phyloP scores from a whole-genome alignment of 2,888 invertebrate species.

The Caradrina kadenii region DNA sequence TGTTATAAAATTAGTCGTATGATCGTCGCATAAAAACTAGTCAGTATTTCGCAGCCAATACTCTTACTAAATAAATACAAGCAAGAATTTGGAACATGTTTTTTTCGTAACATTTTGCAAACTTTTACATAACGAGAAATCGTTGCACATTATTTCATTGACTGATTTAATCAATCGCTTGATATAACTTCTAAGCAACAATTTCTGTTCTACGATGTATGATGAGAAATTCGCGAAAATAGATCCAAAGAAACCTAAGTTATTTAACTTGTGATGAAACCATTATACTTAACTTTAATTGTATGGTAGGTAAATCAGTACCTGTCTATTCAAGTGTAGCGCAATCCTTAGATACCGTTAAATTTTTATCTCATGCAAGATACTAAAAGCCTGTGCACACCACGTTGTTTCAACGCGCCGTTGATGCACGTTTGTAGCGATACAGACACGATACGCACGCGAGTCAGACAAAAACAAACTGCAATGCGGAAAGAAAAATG shows the following conservation, averaged over 20 bases:
- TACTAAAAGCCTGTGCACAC: too few species aligned
- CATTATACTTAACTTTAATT: neutral
- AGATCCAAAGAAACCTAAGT: constrained; percentile 8
- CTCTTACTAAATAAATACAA: constrained; percentile 28
- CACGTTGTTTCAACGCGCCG: too few species aligned
- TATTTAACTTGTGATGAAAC: constrained; percentile 15
- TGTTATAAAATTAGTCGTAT: neutral
- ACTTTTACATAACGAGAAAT: constrained; percentile 29
- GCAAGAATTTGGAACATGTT: constrained; percentile 19
- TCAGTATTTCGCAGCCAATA: constrained; percentile 14
- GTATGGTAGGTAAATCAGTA: neutral
- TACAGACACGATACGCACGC: too few species aligned
- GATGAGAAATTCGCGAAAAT: neutral
- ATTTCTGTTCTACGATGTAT: neutral
- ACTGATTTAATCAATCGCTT: constrained; percentile 19
- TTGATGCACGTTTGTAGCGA: too few species aligned
- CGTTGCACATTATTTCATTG: constrained; percentile 23
- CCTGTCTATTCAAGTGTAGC: constrained; percentile 6
- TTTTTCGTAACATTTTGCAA: constrained; percentile 32
- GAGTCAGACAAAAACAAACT: too few species aligned
- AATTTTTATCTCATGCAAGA: constrained; percentile 11
- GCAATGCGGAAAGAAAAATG: too few species aligned
- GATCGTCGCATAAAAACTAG: constrained; percentile 16
- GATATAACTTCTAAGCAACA: constrained; percentile 4
- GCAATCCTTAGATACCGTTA: constrained; percentile 22